phyloP scores from a whole-genome alignment of 2,888 invertebrate genomes.

The Plagiodera versicolora region DNA sequence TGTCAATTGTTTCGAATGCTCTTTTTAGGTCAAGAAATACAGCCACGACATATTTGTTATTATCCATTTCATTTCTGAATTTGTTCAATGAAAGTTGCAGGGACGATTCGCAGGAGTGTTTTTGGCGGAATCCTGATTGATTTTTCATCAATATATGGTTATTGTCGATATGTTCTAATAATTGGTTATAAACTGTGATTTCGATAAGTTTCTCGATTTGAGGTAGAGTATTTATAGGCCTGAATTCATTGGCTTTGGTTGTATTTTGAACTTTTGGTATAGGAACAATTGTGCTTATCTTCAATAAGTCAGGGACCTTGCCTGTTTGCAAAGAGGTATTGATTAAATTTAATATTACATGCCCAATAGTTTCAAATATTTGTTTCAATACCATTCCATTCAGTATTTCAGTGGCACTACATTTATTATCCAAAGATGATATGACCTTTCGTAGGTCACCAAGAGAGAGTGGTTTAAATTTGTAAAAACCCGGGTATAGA shows the following conservation, averaged over 20 bases:
- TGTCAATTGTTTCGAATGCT: constrained; percentile 6
- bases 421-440: not conserved
- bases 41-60: not conserved
- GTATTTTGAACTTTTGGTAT: constrained; percentile 2
- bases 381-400: not conserved
- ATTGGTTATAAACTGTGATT: not conserved
- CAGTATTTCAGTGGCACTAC: not conserved
- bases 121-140: not conserved
- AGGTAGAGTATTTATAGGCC: constrained; percentile 2
- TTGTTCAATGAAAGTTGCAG: constrained; percentile 5
- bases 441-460: not conserved
- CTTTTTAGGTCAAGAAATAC: not conserved
- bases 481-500: not conserved
- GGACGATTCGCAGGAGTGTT: not conserved
- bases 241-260: not conserved
- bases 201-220: not conserved
- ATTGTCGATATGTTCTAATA: not conserved
- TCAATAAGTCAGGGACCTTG: not conserved
- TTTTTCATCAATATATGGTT: too few relatives aligned
- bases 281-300: not conserved
- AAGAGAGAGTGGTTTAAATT: not conserved
- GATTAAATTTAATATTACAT: not conserved
- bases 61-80: constrained; percentile 3
- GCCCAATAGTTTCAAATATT: not conserved
- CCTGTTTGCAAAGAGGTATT: not conserved